Evolutionary conservation across 2,797 vertebrate species (phyloP).

Genomic region (Botia kubotai): DNA sequence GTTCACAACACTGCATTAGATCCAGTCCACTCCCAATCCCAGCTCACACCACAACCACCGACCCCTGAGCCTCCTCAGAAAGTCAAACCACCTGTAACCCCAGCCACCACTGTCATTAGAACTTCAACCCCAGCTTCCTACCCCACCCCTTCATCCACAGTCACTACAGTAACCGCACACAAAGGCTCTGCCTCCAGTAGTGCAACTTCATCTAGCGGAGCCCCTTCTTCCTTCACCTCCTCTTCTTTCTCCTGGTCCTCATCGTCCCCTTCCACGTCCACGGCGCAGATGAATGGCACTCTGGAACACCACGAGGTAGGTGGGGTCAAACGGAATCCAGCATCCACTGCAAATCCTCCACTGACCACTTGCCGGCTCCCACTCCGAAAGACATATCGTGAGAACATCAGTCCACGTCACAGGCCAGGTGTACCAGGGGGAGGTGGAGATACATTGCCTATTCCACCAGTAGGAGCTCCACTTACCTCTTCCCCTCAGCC

Average conservation of each 20-base stretch:
- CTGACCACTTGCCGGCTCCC: constrained; percentile 86
- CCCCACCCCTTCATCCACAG: constrained; percentile 63
- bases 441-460: constrained; percentile 71
- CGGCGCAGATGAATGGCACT: constrained; percentile 86
- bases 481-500: constrained; percentile 64
- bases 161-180: constrained; percentile 64
- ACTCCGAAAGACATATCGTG: constrained; percentile 89
- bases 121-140: constrained; percentile 71
- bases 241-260: constrained; percentile 65
- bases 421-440: constrained; percentile 74
- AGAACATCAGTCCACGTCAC: constrained; percentile 84
- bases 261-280: constrained; percentile 53
- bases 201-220: constrained; percentile 46
- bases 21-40: constrained; percentile 84
- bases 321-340: constrained; percentile 71
- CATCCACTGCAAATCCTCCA: constrained; percentile 69
- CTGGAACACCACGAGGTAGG: constrained; percentile 77
- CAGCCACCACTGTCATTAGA: constrained; percentile 73
- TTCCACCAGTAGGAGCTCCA: constrained; percentile 62
- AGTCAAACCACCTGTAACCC: constrained; percentile 60
- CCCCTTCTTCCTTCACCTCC: constrained; percentile 53
- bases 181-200: constrained; percentile 18
- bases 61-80: constrained; percentile 61
- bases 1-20: constrained; percentile 95
- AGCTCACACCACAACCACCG: constrained; percentile 67